Conservation (phyloP, 2,113 vertebrate species). For the Bungarus multicinctus region DNA sequence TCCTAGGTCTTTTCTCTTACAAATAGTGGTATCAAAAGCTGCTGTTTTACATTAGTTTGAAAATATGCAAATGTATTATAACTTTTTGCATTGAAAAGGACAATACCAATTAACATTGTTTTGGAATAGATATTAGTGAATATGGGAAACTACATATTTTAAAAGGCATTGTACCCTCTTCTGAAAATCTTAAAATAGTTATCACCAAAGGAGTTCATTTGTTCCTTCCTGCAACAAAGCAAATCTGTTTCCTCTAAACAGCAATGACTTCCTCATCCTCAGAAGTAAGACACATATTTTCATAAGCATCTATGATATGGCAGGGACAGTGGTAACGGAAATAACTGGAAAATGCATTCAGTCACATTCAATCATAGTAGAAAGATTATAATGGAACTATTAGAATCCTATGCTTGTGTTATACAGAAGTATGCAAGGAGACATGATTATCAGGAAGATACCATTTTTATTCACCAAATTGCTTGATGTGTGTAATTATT, state of each 20-base stretch:
- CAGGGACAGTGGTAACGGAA: not conserved
- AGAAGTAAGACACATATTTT: not conserved
- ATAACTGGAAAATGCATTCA: not conserved
- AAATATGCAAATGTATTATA: not conserved
- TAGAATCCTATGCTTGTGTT: not conserved
- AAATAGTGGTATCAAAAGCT: not conserved
- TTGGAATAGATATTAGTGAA: not conserved
- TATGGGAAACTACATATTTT: not conserved
- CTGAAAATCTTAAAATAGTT: slow-evolving; percentile 16
- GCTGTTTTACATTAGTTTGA: not conserved
- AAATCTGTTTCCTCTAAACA: not conserved
- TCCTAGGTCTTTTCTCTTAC: not conserved
- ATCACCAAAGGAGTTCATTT: not conserved
- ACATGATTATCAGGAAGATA: not conserved
- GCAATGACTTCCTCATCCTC: not conserved
- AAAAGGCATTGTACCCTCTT: not conserved
- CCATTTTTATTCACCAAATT: too few relatives aligned
- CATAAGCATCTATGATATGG: not conserved
- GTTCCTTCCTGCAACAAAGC: not conserved
- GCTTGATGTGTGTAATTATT: not conserved
- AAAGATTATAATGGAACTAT: not conserved
- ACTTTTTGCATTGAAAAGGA: not conserved
- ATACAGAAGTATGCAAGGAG: not conserved
- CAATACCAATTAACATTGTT: not conserved
- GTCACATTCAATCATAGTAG: not conserved